These are phyloP conservation scores for Brenthis ino DNA, from an alignment of 2,888 invertebrate species.

Conservation along the genomic window DNA sequence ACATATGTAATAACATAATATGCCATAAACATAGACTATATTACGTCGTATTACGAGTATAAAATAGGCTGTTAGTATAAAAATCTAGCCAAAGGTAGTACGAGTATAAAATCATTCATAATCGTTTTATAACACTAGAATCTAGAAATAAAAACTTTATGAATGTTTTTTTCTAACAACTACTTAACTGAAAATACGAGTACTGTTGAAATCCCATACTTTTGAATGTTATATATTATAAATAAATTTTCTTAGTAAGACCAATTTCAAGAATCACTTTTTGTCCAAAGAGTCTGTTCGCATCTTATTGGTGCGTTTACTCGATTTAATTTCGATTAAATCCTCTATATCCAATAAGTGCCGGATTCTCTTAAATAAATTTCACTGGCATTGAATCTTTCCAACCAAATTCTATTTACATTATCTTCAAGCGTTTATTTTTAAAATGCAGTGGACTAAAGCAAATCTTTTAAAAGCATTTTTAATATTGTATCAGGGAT, in stretches of 20 bases:
- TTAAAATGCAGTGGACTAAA: conserved; percentile 29
- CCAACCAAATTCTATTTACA: conserved; percentile 36
- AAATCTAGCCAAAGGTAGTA: no score
- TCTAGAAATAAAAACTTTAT: no score
- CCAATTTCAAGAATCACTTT: conserved; percentile 3
- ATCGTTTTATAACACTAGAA: no score
- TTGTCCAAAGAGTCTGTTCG: neutral
- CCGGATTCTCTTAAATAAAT: conserved; percentile 39
- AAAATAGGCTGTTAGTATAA: no score
- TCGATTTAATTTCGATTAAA: conserved; percentile 34
- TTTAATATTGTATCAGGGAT: neutral
- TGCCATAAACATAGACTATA: no score
- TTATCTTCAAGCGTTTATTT: conserved; percentile 35
- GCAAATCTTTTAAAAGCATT: conserved; percentile 30
- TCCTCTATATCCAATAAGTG: conserved; percentile 40
- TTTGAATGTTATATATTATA: no score
- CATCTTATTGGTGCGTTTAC: conserved; percentile 25
- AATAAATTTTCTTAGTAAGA: neutral
- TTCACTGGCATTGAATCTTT: conserved; percentile 36
- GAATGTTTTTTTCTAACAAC: no score
- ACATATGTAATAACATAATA: no score
- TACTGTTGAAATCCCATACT: no score
- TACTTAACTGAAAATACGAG: no score
- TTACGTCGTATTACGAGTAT: no score
- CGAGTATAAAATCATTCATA: no score